phyloP scores from a whole-genome alignment of 2,888 invertebrate species.

The Pedicia rivosa region DNA sequence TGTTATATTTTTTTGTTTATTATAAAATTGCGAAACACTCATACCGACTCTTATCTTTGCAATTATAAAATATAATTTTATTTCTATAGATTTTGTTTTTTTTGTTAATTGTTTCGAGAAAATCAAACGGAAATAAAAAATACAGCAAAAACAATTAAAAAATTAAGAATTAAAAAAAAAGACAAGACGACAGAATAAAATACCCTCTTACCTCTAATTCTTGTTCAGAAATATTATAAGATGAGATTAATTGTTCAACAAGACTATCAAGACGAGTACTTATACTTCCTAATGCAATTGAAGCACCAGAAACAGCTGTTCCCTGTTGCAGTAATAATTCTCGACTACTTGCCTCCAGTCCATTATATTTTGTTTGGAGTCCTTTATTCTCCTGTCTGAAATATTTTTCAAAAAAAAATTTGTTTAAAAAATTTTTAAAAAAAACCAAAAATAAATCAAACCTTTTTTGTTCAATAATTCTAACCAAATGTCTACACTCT shows the following conservation, averaged over 20 bases:
- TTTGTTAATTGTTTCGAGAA: too few relatives aligned
- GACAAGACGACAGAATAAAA: background rate
- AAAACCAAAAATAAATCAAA: conserved; percentile 28
- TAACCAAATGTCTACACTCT: conserved; percentile 61
- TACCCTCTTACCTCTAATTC: conserved; percentile 53
- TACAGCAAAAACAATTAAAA: background rate
- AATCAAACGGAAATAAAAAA: background rate
- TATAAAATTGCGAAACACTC: too few relatives aligned
- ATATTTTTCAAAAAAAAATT: conserved; percentile 21
- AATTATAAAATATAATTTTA: too few relatives aligned
- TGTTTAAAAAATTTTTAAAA: background rate
- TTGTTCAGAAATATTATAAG: conserved; percentile 58
- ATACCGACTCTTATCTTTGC: too few relatives aligned
- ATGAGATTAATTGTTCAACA: conserved; percentile 52
- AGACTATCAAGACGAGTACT: conserved; percentile 51
- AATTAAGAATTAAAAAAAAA: background rate
- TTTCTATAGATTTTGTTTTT: too few relatives aligned
- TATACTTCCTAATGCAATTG: conserved; percentile 50
- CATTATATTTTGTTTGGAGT: conserved; percentile 45
- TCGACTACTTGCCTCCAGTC: conserved; percentile 43
- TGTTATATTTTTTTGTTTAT: too few relatives aligned
- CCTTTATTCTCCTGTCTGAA: conserved; percentile 50
- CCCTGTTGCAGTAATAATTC: conserved; percentile 51
- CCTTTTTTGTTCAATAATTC: conserved; percentile 65
- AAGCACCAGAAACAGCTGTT: conserved; percentile 50